Evolutionary conservation across 2,888 invertebrate species (phyloP), one percentile per base, ranked within the genome.

Genomic region (Stegana nigrithorax): DNA sequence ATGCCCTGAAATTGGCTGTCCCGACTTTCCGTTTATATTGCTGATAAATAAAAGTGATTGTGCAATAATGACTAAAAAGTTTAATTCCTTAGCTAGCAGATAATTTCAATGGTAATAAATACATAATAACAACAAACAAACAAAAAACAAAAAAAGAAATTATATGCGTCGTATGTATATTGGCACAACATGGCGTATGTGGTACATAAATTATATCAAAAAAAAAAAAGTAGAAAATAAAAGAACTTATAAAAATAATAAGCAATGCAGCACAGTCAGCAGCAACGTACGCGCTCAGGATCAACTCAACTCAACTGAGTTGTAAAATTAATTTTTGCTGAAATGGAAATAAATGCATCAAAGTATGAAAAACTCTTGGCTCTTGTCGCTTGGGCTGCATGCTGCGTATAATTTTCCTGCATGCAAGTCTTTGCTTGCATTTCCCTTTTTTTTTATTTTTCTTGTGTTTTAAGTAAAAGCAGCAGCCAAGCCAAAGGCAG

Each of bases 291-390:
- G 51, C 66, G 77, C 73, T 59, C 68, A 73, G 78, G 72, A 68
- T 80, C 75, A 81, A 70, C 73, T 73, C 73, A 81, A 78, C 66
- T 81, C 81, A 78, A 81, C 80, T 81, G 81, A 81, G 72, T 79
- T 81, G 81, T 81, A 79, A 81, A 81, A 81, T 81, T 80, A 81
- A 81, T 80, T 78, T 81, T 72, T 76, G 65, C 75, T 77, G 78
- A 77, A 81, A 67, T 74, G 70, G 69, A 70, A 70, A 73, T 69
- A 56, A 63, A 59, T 59, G 36, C 65, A 64, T 67, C 62, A 29
- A 21, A 62, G 60, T 42, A 26, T n/a, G 6, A 39, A 14, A 67
- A 47, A n/a, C n/a, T n/a, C n/a, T n/a, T n/a, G n/a, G n/a, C n/a
- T n/a, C n/a, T n/a, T n/a, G n/a, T n/a, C n/a, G n/a, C n/a, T n/a